Base-by-base conservation (phyloP, 92 coral and sea anemone species). In the Parazoanthus atlanticus region DNA sequence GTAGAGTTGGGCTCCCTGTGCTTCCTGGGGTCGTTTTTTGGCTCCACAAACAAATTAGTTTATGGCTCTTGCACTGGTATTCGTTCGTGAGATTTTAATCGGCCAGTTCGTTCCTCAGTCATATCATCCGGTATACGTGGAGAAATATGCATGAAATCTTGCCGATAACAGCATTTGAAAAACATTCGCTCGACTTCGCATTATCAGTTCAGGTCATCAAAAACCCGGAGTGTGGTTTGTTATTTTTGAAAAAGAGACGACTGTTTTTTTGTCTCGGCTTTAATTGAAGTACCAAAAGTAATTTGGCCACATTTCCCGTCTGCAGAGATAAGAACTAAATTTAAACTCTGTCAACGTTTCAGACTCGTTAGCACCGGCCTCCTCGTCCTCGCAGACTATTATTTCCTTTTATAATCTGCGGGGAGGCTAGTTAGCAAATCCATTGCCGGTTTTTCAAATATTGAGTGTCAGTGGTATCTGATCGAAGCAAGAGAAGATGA, bases 301-400 rank as follows among this genome's bases (percentile, higher is more conserved):
- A n/a, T 84, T 84, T 43, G 78, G 76, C 87, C 87, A 84, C 64
- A 29, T 84, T 84, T 84, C 65, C 78, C 87, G 77, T 32, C 61
- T 41, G 40, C 78, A 84, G 54, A 84, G 87, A 84, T 84, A 84
- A 84, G 78, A 49, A 70, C 40, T 84, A 84, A 82, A 84, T 12
- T 84, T 84, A 84, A 43, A 58, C 52, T 43, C 46, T 84, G 87
- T 84, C 87, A 84, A 70, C 87, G 67, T 84, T 84, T 84, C 19
- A 17, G 26, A 69, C 56, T 70, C 74, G 74, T 84, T 84, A 75
- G 67, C 87, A 40, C 5, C 6, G 12, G 49, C 49, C 49, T 46
- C 2, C 38, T 36, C 38, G 4, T 36, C 38, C 38, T 5, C 38
- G 4, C 38, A 36, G 38, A 8, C 1, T 8, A 46, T 8, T 46